phyloP scores from a whole-genome alignment of 2,113 vertebrate species.

The Motacilla alba region DNA sequence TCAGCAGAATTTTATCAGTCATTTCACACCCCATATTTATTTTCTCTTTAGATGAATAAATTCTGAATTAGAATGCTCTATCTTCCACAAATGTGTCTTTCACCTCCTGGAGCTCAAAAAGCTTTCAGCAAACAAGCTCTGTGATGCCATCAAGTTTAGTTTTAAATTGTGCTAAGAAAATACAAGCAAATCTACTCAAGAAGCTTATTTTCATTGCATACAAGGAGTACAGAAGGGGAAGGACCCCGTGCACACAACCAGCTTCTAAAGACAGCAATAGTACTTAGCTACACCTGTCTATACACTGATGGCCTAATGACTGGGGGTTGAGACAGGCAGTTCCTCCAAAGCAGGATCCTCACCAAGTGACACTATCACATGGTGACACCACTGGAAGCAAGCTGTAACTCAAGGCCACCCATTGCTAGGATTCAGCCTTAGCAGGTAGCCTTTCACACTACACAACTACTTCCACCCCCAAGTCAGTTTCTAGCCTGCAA shows the following conservation, averaged over 20 bases:
- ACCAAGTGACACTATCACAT: background rate
- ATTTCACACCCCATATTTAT: background rate
- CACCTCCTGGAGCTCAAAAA: background rate
- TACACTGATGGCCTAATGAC: background rate
- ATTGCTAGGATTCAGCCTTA: background rate
- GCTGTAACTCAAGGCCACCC: background rate
- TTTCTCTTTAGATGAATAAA: background rate
- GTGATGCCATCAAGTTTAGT: background rate
- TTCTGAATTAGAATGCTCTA: background rate
- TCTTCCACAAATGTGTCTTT: background rate
- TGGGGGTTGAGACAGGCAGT: rapidly evolving
- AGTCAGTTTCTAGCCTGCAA: background rate
- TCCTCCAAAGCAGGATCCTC: background rate
- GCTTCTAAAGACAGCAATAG: rapidly evolving
- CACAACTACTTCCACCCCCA: rapidly evolving
- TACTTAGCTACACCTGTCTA: background rate
- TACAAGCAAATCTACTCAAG: background rate
- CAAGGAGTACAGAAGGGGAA: background rate
- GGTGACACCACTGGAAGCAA: background rate
- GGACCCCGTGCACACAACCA: background rate
- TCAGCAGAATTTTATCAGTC: background rate
- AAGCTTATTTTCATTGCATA: background rate
- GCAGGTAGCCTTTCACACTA: background rate
- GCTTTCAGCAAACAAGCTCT: background rate
- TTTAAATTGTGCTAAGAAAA: background rate